Evolutionary conservation across 2,797 vertebrate genomes (phyloP).

Genomic region (Galagoides demidoff): DNA sequence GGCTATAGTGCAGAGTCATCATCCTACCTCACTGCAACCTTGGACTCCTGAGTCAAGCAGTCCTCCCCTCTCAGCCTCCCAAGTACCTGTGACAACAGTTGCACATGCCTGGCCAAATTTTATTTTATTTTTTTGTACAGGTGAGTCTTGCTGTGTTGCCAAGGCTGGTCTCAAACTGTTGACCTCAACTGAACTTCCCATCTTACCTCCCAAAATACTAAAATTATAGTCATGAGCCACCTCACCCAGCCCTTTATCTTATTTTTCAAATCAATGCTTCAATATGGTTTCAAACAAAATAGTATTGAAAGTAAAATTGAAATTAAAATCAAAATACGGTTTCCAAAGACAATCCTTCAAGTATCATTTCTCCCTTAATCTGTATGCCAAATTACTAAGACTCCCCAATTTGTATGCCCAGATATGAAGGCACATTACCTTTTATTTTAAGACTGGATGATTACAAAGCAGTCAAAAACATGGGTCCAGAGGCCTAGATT

Average conservation of each 20-base stretch:
- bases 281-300: not conserved
- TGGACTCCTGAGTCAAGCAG: not conserved
- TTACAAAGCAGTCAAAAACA: not conserved
- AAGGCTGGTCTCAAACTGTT: not conserved
- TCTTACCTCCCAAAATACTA: not conserved
- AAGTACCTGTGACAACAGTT: not conserved
- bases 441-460: slow-evolving; percentile 1
- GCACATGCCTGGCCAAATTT: not conserved
- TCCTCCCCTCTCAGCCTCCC: not conserved
- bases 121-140: not conserved
- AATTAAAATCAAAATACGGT: not conserved
- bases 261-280: not conserved
- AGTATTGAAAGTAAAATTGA: not conserved
- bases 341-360: not conserved
- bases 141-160: not conserved
- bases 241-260: not conserved
- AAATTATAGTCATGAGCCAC: too few relatives aligned
- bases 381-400: not conserved
- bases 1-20: not conserved
- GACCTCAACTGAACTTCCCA: not conserved
- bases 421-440: not conserved
- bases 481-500: not conserved
- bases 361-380: not conserved
- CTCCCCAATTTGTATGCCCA: not conserved
- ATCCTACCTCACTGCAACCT: not conserved